Evolutionary conservation across 92 coral and sea anemone species (phyloP).

Genomic region (Chrysogorgia sp.): DNA sequence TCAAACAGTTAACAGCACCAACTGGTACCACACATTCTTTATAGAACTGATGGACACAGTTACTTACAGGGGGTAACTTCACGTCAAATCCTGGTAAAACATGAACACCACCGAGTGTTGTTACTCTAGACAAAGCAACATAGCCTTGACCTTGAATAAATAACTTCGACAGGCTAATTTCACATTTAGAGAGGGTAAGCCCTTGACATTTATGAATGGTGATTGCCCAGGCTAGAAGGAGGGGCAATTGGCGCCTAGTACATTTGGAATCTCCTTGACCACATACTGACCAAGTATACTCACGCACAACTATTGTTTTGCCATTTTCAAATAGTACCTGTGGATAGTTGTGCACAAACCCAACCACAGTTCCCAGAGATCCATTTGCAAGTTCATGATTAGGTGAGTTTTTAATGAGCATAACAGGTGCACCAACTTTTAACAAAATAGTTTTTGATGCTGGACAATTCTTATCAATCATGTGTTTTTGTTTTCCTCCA

Average conservation of each 20-base stretch:
- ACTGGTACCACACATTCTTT: slow-evolving; percentile 11
- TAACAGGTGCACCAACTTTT: slow-evolving; percentile 53
- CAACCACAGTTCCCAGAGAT: slow-evolving; percentile 32
- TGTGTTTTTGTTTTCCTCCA: slow-evolving; percentile 27
- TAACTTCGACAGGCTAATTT: slow-evolving; percentile 16
- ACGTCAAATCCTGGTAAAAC: slow-evolving; percentile 48
- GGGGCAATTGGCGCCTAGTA: slow-evolving; percentile 38
- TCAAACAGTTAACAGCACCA: not conserved
- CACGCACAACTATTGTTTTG: slow-evolving; percentile 21
- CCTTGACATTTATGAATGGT: slow-evolving; percentile 43
- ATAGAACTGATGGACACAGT: slow-evolving; percentile 23
- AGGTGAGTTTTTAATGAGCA: slow-evolving; percentile 23
- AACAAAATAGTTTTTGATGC: not conserved
- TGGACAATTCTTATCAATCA: slow-evolving; percentile 36
- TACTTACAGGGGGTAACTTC: slow-evolving; percentile 24
- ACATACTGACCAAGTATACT: slow-evolving; percentile 13
- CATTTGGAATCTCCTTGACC: slow-evolving; percentile 1
- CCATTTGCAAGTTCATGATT: slow-evolving; percentile 48
- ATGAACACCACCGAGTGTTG: slow-evolving; percentile 43
- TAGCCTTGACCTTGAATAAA: slow-evolving; percentile 52
- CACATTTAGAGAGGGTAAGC: slow-evolving; percentile 32
- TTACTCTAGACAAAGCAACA: slow-evolving; percentile 51
- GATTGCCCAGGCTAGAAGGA: slow-evolving; percentile 37
- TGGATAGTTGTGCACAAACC: slow-evolving; percentile 53
- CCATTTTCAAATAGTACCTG: slow-evolving; percentile 48